phyloP scores from a whole-genome alignment of 2,113 vertebrate genomes.

The Erythrocercus mccallii region DNA sequence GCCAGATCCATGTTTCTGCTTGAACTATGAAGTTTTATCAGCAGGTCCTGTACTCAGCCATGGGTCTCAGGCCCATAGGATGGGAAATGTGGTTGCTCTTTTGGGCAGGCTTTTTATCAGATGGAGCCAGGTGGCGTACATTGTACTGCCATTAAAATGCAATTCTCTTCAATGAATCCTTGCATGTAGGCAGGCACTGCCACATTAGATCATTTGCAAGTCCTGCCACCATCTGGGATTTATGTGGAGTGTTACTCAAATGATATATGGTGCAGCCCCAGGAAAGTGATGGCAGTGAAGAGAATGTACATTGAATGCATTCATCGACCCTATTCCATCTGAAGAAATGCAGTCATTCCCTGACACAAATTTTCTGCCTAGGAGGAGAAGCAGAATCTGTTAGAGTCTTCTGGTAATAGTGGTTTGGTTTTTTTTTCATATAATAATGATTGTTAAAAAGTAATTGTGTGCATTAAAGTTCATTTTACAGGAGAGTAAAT shows the following conservation, averaged over 20 bases:
- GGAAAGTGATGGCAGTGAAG: slow-evolving; percentile 4
- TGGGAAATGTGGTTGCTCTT: not conserved
- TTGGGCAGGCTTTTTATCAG: not conserved
- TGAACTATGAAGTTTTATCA: not conserved
- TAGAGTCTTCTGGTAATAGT: not conserved
- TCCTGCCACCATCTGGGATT: slow-evolving; percentile 2
- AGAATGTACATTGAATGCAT: not conserved
- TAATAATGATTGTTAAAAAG: not conserved
- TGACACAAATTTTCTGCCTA: not conserved
- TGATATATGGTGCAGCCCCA: not conserved
- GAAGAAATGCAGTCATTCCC: not conserved
- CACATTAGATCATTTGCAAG: not conserved
- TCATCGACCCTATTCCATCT: not conserved
- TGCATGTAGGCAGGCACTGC: not conserved
- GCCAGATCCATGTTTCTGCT: not conserved
- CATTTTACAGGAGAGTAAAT: not conserved
- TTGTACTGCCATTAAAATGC: not conserved
- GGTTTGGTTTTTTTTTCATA: too few relatives aligned
- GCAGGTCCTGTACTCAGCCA: not conserved
- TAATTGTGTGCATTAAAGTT: not conserved
- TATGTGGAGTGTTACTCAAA: not conserved
- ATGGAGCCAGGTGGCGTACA: not conserved
- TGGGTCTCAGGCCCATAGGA: not conserved
- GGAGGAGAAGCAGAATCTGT: not conserved
- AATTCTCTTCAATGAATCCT: not conserved